Evolutionary conservation across 2,113 vertebrate genomes (phyloP).

Genomic region (Gila orcuttii): DNA sequence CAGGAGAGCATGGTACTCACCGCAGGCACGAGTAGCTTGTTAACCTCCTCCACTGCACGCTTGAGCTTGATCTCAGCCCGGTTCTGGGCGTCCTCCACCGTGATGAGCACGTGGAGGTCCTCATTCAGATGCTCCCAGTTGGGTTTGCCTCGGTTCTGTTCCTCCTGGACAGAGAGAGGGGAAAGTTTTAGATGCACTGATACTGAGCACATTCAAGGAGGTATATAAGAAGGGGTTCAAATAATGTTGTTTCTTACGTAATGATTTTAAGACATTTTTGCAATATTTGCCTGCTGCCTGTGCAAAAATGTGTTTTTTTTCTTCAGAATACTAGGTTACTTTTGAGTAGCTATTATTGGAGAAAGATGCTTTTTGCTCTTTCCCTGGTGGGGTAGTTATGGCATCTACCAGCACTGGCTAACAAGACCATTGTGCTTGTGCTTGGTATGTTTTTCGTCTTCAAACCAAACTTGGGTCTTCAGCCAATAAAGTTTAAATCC

Average conservation of each 20-base stretch:
- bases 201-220: neutral
- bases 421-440: no score
- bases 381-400: no score
- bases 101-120: constrained; percentile 90
- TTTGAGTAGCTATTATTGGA: no score
- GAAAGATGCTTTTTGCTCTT: no score
- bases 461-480: no score
- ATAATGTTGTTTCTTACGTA: neutral
- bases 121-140: constrained; percentile 93
- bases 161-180: constrained; percentile 74
- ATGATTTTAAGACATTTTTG: no score
- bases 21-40: constrained; percentile 88
- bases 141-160: constrained; percentile 89
- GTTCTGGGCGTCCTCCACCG: constrained; percentile 91
- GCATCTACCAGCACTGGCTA: no score
- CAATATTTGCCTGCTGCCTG: no score
- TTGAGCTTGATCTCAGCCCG: constrained; percentile 90
- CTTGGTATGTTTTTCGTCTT: no score
- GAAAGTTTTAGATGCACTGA: neutral
- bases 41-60: constrained; percentile 88
- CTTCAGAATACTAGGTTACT: no score
- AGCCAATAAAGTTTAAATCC: no score
- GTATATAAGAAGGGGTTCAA: neutral
- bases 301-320: no score
- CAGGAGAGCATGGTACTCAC: constrained; percentile 74